Evolutionary conservation across 2,797 vertebrate genomes (phyloP).

Genomic region (Channa striata): DNA sequence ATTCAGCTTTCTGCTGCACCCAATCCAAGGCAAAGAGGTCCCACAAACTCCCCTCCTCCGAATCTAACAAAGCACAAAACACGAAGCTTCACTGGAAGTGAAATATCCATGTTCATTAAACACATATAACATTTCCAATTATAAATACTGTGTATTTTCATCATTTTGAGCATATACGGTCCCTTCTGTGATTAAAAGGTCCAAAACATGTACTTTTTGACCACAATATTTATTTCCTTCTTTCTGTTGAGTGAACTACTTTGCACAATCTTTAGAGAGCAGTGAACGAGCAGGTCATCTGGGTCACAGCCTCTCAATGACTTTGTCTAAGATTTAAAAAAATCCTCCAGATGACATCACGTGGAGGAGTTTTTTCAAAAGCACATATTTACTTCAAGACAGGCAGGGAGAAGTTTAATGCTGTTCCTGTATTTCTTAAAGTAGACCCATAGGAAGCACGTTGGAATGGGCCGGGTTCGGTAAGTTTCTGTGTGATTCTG

Average conservation of each 20-base stretch:
- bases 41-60: constrained; percentile 74
- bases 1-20: constrained; percentile 89
- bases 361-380: neutral
- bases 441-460: neutral
- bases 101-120: neutral
- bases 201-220: too few species aligned
- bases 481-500: too few species aligned
- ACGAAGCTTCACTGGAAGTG: neutral
- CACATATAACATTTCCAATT: neutral
- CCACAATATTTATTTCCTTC: too few species aligned
- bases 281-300: too few species aligned
- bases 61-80: constrained; percentile 56
- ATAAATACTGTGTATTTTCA: neutral
- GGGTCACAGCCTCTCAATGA: neutral
- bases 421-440: neutral
- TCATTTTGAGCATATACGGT: neutral
- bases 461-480: neutral
- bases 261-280: too few species aligned
- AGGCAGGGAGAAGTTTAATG: neutral
- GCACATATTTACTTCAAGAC: neutral
- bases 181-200: neutral
- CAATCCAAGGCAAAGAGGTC: constrained; percentile 85
- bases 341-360: neutral
- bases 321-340: neutral
- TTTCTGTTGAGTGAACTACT: too few species aligned